Evolutionary conservation across 2,797 vertebrate species (phyloP).

Genomic region (Myotis vivesi): DNA sequence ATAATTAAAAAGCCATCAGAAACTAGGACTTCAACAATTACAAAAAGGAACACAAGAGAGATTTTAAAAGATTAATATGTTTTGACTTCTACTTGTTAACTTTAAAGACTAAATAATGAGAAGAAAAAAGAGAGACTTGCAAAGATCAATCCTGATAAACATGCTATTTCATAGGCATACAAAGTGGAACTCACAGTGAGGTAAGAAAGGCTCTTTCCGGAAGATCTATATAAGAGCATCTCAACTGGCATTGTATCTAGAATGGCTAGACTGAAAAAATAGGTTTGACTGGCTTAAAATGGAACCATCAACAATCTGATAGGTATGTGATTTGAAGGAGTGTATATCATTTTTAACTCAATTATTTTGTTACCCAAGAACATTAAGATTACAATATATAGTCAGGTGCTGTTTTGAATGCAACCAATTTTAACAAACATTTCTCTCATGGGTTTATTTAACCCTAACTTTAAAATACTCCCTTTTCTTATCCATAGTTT

Average conservation of each 20-base stretch:
- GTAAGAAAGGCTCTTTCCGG: slow-evolving; percentile 16
- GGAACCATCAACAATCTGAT: background rate
- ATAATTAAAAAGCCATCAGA: background rate
- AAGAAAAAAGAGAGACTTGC: background rate
- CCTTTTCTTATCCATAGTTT: slow-evolving; percentile 59
- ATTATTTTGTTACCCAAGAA: slow-evolving; percentile 25
- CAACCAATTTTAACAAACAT: slow-evolving; percentile 27
- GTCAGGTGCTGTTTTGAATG: slow-evolving; percentile 9
- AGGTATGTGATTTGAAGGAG: background rate
- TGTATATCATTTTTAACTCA: background rate
- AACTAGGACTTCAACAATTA: slow-evolving; percentile 32
- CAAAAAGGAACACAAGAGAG: background rate
- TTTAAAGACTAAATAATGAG: background rate
- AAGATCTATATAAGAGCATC: background rate
- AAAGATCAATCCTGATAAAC: background rate
- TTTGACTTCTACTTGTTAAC: slow-evolving; percentile 13
- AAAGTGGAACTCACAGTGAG: background rate
- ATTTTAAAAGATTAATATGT: background rate
- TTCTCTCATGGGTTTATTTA: slow-evolving; percentile 40
- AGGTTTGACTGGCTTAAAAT: background rate
- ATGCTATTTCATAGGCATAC: background rate
- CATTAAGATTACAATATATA: background rate
- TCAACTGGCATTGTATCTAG: background rate
- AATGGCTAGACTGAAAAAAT: background rate
- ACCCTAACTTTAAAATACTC: slow-evolving; percentile 50